These are phyloP conservation scores for Carcinoscorpius rotundicauda DNA, from an alignment of 1,140 invertebrate genomes.

Conservation along the genomic window DNA sequence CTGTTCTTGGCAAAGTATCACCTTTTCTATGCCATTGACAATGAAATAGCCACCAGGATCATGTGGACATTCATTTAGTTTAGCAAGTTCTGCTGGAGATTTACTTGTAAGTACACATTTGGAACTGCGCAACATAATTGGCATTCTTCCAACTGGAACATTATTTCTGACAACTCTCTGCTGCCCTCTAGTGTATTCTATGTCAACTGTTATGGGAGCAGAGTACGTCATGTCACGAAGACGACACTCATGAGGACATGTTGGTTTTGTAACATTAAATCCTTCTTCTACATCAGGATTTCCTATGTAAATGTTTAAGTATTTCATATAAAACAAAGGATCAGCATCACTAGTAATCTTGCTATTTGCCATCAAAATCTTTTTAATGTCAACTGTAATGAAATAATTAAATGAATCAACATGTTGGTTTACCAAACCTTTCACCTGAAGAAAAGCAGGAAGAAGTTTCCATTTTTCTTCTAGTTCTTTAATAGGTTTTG, in stretches of 20 bases:
- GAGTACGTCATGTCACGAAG: conserved; percentile 92
- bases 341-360: conserved; percentile 87
- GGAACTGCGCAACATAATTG: conserved; percentile 92
- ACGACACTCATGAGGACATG: conserved; percentile 93
- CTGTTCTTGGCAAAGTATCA: conserved; percentile 98
- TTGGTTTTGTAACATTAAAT: conserved; percentile 67
- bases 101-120: conserved; percentile 85
- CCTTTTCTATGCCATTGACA: conserved; percentile 68
- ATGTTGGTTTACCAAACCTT: conserved; percentile 93
- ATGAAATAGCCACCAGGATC: conserved; percentile 99
- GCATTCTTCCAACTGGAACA: conserved; percentile 57
- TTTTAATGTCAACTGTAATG: conserved; percentile 92
- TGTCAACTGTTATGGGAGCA: conserved; percentile 92
- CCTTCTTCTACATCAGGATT: conserved; percentile 88
- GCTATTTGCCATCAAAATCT: conserved; percentile 92
- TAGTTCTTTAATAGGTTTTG: too few relatives aligned
- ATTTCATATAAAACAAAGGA: conserved; percentile 91
- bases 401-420: conserved; percentile 99
- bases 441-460: conserved; percentile 72
- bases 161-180: conserved; percentile 72
- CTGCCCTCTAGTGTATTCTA: conserved; percentile 89
- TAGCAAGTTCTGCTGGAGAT: conserved; percentile 73
- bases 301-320: conserved; percentile 77
- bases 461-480: conserved; percentile 93
- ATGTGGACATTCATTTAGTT: conserved; percentile 92